Base-by-base conservation (phyloP, 2,888 invertebrate species). In the Hemaris fuciformis region DNA sequence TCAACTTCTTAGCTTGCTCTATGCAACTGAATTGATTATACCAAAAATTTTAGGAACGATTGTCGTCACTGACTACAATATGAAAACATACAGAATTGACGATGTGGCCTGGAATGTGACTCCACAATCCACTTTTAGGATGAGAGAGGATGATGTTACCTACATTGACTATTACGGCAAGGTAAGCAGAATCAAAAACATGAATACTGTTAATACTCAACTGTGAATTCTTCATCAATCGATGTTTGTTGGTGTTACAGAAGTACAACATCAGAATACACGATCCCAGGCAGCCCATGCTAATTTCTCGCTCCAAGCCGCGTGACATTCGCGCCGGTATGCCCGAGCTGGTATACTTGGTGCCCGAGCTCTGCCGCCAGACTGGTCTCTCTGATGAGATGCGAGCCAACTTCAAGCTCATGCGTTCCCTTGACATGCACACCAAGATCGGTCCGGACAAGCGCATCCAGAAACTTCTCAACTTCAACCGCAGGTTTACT, bases 321-420 rank as follows among this genome's bases (percentile, higher is more conserved):
- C 94, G 94, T 41, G 97, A 97, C 72, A 93, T 96, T 15, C 94
- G 96, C 59, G 95, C 95, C 0, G 96, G 96, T 0, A 92, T 94
- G 82, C 89, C 93, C 0, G 95, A 96, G 63, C 81, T 94, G 0
- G 94, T 98, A 6, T 94, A 94, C 77, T 88, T 99, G 2, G 92
- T 98, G 7, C 98, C 98, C 0, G 98, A 98, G 85, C 84, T 98
- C 53, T 97, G 98, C 70, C 94, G 95, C 0, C 94, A 97, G 75
- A 98, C 98, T 0, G 98, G 98, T 0, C 83, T 97, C 0, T 95
- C 95, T 0, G 96, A 96, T 59, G 86, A 86, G 0, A 96, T 96
- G 95, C 87, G 95, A 8, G 79, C 79, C 3, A 90, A 95, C 76
- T 95, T 95, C 76, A 87, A 81, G 4, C 81, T 92, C 0, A 95